Base-by-base conservation (phyloP, 2,797 vertebrate species). In the Sciaenops ocellatus region DNA sequence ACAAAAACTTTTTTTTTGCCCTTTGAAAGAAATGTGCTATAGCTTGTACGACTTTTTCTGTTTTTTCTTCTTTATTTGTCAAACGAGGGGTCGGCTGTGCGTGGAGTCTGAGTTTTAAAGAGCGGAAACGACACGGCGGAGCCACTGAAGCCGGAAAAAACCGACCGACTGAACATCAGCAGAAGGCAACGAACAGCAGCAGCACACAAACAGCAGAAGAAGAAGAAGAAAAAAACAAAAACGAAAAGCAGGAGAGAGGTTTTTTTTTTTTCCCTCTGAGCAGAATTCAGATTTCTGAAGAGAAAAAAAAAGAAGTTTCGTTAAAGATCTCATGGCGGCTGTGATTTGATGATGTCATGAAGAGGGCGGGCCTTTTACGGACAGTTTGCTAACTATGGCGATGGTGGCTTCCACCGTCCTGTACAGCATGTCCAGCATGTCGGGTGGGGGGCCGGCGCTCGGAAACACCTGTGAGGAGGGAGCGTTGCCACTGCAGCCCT, bases 391-490 rank as follows among this genome's bases (percentile, higher is more conserved):
- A 90, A 99, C 96, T 93, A 97, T 95, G n/a, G 96, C 96, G 89
- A 99, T 97, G 38, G 97, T 96, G 71, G 98, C 97, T 90, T 99
- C 98, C 90, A 98, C 96, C 91, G 98, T 99, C 96, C 97, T 96
- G 91, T 97, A 96, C 89, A 99, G 96, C 95, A 96, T 97, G 93
- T 99, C 98, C 95, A 99, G 96, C 95, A 97, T 95, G 95, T 99
- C 98, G 16, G 97, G 96, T 59, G 96, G 93, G 92, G 97, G 93
- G 93, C 89, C 91, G n/a, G 81, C 50, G 91, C 94, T 96, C 34
- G 95, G 92, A 44, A 95, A 95, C 93, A 93, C 95, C 94, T 96
- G 96, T 2, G 89, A 76, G 87, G 96, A 95, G 44, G 89, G 79
- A 79, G 85, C 6, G 93, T 97, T 97, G 94, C 95, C 92, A 80